Evolutionary conservation across 2,888 invertebrate genomes (phyloP).

Genomic region (Yponomeuta malinellus): DNA sequence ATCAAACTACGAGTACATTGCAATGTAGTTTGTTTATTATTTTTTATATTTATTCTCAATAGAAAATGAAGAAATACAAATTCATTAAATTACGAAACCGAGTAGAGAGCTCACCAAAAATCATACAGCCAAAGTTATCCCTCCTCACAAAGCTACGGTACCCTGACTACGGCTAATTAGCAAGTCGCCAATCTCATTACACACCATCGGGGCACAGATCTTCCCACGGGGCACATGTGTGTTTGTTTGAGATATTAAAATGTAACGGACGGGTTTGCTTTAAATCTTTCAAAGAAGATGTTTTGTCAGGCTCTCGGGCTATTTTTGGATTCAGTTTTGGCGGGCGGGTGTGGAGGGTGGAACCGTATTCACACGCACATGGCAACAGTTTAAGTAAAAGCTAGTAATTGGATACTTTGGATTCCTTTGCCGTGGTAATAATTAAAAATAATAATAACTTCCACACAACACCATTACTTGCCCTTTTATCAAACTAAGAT

Average conservation of each 20-base stretch:
- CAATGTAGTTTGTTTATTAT: no score
- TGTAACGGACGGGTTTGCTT: constrained; percentile 34
- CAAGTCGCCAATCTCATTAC: constrained; percentile 52
- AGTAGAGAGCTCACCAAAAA: neutral
- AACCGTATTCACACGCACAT: no score
- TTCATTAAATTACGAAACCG: neutral
- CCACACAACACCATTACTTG: no score
- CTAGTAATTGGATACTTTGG: no score
- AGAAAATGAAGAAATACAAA: no score
- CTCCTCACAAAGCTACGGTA: neutral
- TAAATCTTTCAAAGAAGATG: constrained; percentile 43
- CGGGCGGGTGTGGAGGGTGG: neutral
- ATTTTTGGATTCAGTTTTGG: constrained; percentile 1
- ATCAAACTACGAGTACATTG: no score
- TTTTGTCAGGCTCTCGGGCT: neutral
- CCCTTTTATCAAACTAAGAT: no score
- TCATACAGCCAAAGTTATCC: neutral
- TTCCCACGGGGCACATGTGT: constrained; percentile 66
- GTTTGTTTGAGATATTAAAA: constrained; percentile 46
- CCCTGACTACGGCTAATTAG: constrained; percentile 35
- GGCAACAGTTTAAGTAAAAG: no score
- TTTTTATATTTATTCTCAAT: no score
- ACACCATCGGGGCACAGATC: constrained; percentile 31
- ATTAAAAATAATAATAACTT: no score
- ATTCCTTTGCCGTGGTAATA: no score